A percentile compares a stretch with the other conserved stretches of the same genome.
These are phyloP conservation scores for Bos taurus DNA, from an alignment of 2,113 vertebrate species.

Conservation along the genomic window ARS-UCD2.0 NC_037346.1:38917501-38918000, in stretches of 20 bases:
- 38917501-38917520: background rate
- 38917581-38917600: conserved; percentile 30
- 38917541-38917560: conserved; percentile 15
- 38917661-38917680: conserved; percentile 59
- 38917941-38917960: conserved; percentile 30
- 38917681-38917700: conserved; percentile 59
- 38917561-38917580: background rate
- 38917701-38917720: conserved; percentile 56
- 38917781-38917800: conserved; percentile 68
- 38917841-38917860: conserved; percentile 59
- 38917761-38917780: conserved; percentile 65
- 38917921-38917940: conserved; percentile 37
- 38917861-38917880: conserved; percentile 41
- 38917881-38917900: conserved; percentile 37
- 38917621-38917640: conserved; percentile 35
- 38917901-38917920: conserved; percentile 45
- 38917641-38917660: conserved; percentile 44
- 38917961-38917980: conserved; percentile 15
- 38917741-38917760: conserved; percentile 58
- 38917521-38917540: background rate
- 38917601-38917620: conserved; percentile 20
- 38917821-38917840: conserved; percentile 65
- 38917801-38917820: conserved; percentile 67
- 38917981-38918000: conserved; percentile 23
- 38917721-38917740: conserved; percentile 56